Evolutionary conservation across 2,888 invertebrate genomes (phyloP).

Genomic region (Pristionchus maxplancki): DNA sequence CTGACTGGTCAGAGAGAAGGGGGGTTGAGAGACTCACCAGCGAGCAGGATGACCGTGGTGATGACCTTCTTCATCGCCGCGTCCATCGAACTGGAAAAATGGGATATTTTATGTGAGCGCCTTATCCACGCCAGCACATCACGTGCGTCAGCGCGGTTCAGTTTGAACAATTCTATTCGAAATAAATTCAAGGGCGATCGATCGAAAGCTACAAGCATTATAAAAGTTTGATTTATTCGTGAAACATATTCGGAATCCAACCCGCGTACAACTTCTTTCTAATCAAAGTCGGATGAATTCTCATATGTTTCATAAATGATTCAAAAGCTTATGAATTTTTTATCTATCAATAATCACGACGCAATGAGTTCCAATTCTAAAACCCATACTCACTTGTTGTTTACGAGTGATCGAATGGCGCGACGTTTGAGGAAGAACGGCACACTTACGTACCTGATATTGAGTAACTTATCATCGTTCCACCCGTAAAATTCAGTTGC

Average conservation of each 20-base stretch:
- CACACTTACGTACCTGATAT: conserved; percentile 72
- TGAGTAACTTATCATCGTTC: not conserved
- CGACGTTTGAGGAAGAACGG: conserved; percentile 75
- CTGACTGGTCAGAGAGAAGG: not conserved
- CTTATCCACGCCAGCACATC: too few relatives aligned
- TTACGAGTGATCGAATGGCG: conserved; percentile 68
- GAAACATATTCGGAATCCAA: not conserved
- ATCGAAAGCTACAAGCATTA: not conserved
- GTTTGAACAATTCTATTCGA: too few relatives aligned
- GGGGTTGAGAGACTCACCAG: conserved; percentile 42
- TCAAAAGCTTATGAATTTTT: too few relatives aligned
- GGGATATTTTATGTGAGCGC: not conserved
- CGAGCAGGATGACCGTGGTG: conserved; percentile 74
- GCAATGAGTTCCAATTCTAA: not conserved
- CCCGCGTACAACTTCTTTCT: too few relatives aligned
- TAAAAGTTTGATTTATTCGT: not conserved
- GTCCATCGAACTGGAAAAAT: conserved; percentile 65
- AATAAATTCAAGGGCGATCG: too few relatives aligned
- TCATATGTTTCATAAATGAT: too few relatives aligned
- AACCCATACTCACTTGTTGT: conserved; percentile 35
- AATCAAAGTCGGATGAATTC: too few relatives aligned
- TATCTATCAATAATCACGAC: not conserved
- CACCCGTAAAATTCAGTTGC: too few relatives aligned
- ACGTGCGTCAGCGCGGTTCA: too few relatives aligned
- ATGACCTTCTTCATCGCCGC: conserved; percentile 75